phyloP scores from a whole-genome alignment of 2,797 vertebrate genomes.

The Aselliscus stoliczkanus region DNA sequence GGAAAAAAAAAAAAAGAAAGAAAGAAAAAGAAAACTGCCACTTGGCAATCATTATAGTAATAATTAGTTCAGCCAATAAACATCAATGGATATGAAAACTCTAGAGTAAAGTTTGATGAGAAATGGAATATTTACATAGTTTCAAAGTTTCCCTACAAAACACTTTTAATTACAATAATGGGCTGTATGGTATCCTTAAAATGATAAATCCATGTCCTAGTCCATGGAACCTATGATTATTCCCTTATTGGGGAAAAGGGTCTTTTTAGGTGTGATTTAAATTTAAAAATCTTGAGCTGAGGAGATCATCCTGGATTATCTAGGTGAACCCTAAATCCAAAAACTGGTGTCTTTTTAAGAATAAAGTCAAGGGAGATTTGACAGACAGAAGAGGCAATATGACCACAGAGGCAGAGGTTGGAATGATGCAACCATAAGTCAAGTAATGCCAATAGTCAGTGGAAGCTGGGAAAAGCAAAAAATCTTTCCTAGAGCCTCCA shows the following conservation, averaged over 20 bases:
- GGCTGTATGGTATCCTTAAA: neutral
- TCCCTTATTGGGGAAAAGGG: neutral
- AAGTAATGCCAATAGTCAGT: neutral
- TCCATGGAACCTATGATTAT: neutral
- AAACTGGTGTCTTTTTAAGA: neutral
- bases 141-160: neutral
- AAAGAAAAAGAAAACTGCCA: neutral
- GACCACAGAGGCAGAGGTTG: neutral
- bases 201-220: neutral
- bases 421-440: neutral
- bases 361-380: neutral
- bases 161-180: neutral
- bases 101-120: neutral
- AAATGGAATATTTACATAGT: neutral
- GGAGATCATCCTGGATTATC: neutral
- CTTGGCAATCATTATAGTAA: neutral
- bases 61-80: neutral
- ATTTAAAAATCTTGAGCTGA: neutral
- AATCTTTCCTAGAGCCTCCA: neutral
- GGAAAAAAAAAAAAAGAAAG: too few species aligned
- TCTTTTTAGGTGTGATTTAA: neutral
- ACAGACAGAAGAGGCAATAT: neutral
- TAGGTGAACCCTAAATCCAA: neutral
- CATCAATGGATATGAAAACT: neutral
- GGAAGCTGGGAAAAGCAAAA: neutral